phyloP scores from a whole-genome alignment of 2,113 vertebrate genomes.

The Nymphicus hollandicus region DNA sequence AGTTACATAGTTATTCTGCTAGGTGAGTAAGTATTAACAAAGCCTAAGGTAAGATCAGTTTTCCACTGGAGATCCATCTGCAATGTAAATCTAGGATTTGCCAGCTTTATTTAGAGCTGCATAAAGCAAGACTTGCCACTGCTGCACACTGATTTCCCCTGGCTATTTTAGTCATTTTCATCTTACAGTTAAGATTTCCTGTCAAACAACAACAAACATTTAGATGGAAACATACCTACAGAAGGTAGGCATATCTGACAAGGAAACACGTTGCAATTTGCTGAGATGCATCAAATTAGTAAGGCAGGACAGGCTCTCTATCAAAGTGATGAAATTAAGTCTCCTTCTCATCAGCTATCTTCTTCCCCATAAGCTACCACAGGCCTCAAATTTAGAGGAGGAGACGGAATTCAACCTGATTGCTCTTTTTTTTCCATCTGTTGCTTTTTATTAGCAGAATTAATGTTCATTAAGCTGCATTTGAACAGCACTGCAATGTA shows the following conservation, averaged over 20 bases:
- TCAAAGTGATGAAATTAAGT: background rate
- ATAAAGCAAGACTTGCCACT: background rate
- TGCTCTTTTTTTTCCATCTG: background rate
- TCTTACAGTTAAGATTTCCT: background rate
- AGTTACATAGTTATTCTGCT: background rate
- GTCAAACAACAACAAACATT: background rate
- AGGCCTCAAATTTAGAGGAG: background rate
- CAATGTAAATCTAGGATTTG: background rate
- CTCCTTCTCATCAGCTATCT: background rate
- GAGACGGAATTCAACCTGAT: background rate
- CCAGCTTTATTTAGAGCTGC: constrained; percentile 1
- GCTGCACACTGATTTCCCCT: background rate
- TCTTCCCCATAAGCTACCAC: background rate
- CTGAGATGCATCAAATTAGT: background rate
- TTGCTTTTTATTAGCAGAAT: constrained; percentile 12
- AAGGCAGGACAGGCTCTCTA: background rate
- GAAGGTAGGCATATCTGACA: background rate
- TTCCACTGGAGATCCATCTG: background rate
- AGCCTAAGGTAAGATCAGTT: background rate
- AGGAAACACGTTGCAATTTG: background rate
- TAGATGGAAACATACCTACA: background rate
- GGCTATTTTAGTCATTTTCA: background rate
- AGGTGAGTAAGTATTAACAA: background rate
- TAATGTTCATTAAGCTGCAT: background rate
- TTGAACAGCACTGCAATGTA: background rate